Conservation (phyloP, 2,113 vertebrate genomes). For the Neodontobutis hainanensis region DNA sequence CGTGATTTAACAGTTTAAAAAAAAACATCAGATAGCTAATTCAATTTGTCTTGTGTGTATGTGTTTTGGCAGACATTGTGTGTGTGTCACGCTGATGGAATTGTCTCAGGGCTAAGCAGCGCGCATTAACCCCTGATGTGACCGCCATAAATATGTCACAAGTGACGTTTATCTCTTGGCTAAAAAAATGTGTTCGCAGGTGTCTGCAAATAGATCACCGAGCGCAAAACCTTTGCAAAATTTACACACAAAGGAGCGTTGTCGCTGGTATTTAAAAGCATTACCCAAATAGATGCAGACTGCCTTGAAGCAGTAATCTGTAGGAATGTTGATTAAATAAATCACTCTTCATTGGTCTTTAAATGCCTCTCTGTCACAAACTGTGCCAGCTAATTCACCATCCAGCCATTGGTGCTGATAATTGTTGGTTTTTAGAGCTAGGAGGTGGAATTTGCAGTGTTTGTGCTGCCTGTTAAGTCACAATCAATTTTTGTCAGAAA, state of each 20-base stretch:
- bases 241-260: conserved; percentile 38
- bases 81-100: conserved; percentile 43
- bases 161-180: conserved; percentile 63
- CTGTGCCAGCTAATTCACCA: conserved; percentile 35
- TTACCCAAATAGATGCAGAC: conserved; percentile 23
- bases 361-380: conserved; percentile 42
- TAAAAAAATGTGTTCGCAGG: conserved; percentile 57
- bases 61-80: conserved; percentile 7
- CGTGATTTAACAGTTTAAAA: conserved; percentile 55
- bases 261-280: conserved; percentile 9
- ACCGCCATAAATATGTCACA: conserved; percentile 67
- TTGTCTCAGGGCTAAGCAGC: conserved; percentile 46
- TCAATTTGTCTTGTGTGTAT: conserved; percentile 55
- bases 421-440: conserved; percentile 32
- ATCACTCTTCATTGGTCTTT: conserved; percentile 37
- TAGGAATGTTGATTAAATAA: conserved; percentile 28
- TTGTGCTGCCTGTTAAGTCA: conserved; percentile 33
- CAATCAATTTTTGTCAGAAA: conserved; percentile 38
- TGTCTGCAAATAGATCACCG: conserved; percentile 49
- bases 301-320: conserved; percentile 3
- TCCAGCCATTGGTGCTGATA: conserved; percentile 30
- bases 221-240: conserved; percentile 32
- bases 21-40: conserved; percentile 45
- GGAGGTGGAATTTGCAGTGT: conserved; percentile 34
- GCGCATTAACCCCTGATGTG: conserved; percentile 69